Evolutionary conservation across 2,888 invertebrate genomes (phyloP), one percentile per base, ranked within the genome.

Genomic region (Metalampra italica): DNA sequence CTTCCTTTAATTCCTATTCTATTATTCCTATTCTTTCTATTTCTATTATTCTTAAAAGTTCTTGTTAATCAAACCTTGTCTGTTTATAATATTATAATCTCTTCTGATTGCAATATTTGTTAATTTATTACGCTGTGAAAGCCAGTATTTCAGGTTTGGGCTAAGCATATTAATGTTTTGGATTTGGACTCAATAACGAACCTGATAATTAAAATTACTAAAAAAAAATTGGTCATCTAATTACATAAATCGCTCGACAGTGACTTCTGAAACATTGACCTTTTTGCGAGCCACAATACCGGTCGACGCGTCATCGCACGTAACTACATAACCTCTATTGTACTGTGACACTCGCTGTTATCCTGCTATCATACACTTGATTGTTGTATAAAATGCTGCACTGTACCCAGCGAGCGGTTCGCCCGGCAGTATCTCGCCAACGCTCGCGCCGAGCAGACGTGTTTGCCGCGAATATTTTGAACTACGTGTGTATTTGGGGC

Each of bases 261-360:
- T 78, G 78, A 81, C 79, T 80, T 80, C 83, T 83, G 77, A 84
- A 85, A 83, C 87, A 86, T 85, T 86, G 87, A 87, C 86, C 87
- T 86, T 86, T 86, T 86, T 59, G 68, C 65, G 70, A 76, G 76
- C 77, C 76, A 77, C 43, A 55, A 55, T 50, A 49, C 39, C 54
- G 53, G 9, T n/a, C 36, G n/a, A 8, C 36, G 36, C 36, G 7
- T 36, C 36, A 32, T 3, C n/a, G 9, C 36, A 22, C 22, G 3
- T 22, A 36, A 36, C 36, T 36, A n/a, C 7, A n/a, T 22, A 22
- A 22, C 22, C 46, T 52, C 41, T 42, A 49, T 50, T 50, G 50
- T 50, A 30, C 9, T 36, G 9, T 13, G 12, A 55, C 69, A 64
- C 72, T 43, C 52, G 44, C 43, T 47, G 50, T 52, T 48, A 52